A percentile compares a stretch with the other conserved stretches of the same genome.
Evolutionary conservation across 1,140 invertebrate genomes (phyloP).

Genomic region (Laupala kohalensis): DNA sequence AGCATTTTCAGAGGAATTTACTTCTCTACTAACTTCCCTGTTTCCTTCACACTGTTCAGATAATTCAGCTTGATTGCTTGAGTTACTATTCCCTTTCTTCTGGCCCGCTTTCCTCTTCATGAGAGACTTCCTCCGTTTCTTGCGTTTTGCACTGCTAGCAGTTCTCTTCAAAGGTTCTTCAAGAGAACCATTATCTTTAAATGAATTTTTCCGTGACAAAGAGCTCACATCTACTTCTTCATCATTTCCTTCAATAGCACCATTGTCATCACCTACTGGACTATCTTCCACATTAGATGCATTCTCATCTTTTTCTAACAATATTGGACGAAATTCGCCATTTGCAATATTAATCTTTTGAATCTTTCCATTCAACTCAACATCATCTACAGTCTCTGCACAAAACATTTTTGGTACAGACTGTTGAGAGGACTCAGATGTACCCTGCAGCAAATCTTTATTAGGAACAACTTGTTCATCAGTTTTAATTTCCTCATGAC

Average conservation of each 20-base stretch:
- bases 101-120: constrained; percentile 51
- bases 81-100: not conserved
- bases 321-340: constrained; percentile 23
- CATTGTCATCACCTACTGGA: constrained; percentile 7
- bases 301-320: not conserved
- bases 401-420: constrained; percentile 22
- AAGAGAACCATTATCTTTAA: not conserved
- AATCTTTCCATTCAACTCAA: constrained; percentile 9
- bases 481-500: not conserved
- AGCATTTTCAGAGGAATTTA: not conserved
- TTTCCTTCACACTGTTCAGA: not conserved
- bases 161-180: not conserved
- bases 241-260: not conserved
- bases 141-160: constrained; percentile 41
- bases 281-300: not conserved
- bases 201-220: not conserved
- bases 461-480: not conserved
- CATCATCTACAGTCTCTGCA: constrained; percentile 20
- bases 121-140: constrained; percentile 52
- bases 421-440: not conserved
- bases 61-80: not conserved
- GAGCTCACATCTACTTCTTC: not conserved
- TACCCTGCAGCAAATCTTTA: not conserved
- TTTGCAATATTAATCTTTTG: constrained; percentile 17
- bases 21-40: not conserved